Evolutionary conservation across 2,797 vertebrate genomes (phyloP), one percentile per base, ranked within the genome.

Genomic region (Australoheros facetus): DNA sequence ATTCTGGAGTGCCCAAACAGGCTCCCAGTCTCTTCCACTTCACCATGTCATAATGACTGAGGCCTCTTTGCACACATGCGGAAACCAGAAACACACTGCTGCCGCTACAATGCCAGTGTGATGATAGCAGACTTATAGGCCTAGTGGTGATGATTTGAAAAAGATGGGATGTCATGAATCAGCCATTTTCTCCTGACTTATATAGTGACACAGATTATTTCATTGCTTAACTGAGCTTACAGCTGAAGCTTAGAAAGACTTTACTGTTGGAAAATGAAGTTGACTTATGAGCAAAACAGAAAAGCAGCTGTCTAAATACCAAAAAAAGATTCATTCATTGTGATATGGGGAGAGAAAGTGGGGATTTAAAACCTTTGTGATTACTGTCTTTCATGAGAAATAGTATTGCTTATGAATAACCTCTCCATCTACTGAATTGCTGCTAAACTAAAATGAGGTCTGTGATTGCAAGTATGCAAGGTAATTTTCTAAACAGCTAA

Each of bases 1-100:
- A 78, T 84, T 85, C 78, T 90, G 82, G 83, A 87, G 62, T n/a
- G 1, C 82, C 73, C 56, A 62, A 14, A 59, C 57, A 39, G 80
- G 32, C 66, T 75, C 26, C 62, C 60, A n/a, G 73, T 77, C 83
- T 75, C 78, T 71, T 81, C 71, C 71, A 83, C 51, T 80, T 84
- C 21, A 56, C 58, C n/a, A 9, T 21, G 21, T 79, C 80, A 53
- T 30, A 30, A 78, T 70, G 69, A 73, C 42, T 3, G 42, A 56
- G 48, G 73, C 60, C 78, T 71, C 60, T 11, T 69, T 56, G 26
- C 72, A 77, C 69, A 78, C 70, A 71, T 7, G 14, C 1, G 13
- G 30, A 64, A 23, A 79, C 73, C 73, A 75, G 56, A 62, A 62
- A 81, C 53, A 53, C 21, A 58, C 75, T 37, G 17, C 28, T 62